phyloP scores from a whole-genome alignment of 2,888 invertebrate species.

The Lasioglossum marginatum region DNA sequence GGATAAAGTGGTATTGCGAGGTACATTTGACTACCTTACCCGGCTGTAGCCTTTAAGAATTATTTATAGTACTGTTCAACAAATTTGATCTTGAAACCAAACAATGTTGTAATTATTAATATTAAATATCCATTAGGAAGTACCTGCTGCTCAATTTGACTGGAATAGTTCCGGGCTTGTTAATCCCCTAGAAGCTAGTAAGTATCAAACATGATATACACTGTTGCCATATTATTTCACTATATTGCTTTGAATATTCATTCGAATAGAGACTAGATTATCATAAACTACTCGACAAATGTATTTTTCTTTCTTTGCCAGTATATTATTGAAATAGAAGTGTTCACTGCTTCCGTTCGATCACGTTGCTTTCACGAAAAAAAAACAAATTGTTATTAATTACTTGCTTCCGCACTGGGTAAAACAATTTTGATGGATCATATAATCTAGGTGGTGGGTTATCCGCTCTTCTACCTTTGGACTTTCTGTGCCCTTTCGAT shows the following conservation, averaged over 20 bases:
- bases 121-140: constrained; percentile 80
- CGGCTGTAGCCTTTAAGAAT: neutral
- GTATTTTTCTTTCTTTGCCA: constrained; percentile 4
- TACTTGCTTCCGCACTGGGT: constrained; percentile 31
- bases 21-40: neutral
- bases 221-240: constrained; percentile 29
- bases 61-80: neutral
- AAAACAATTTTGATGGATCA: constrained; percentile 51
- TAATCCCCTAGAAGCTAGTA: constrained; percentile 88
- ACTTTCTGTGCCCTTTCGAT: constrained; percentile 83
- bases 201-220: constrained; percentile 70
- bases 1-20: neutral
- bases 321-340: constrained; percentile 11
- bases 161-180: constrained; percentile 90
- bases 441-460: constrained; percentile 82
- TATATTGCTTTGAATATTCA: constrained; percentile 12
- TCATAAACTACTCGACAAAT: neutral
- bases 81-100: neutral
- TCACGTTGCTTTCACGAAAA: constrained; percentile 25
- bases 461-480: constrained; percentile 83
- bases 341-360: constrained; percentile 17
- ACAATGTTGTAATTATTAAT: constrained; percentile 53
- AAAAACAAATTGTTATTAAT: constrained; percentile 4
- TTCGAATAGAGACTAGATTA: constrained; percentile 12
- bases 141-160: constrained; percentile 90